phyloP scores from a whole-genome alignment of 2,888 invertebrate species.

The Suillia variegata region DNA sequence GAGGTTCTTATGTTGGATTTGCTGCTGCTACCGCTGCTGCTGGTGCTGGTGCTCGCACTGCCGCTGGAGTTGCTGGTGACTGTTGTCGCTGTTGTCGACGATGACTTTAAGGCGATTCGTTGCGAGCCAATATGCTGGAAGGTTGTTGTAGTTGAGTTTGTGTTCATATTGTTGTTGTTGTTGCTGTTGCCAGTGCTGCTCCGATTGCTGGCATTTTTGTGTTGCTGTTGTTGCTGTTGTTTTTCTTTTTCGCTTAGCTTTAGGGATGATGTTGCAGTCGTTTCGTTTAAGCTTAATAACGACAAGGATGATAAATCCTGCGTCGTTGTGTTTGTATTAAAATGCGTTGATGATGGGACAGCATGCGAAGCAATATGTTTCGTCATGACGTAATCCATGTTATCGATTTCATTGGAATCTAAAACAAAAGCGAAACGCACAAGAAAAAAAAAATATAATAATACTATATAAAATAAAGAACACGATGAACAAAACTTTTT shows the following conservation, averaged over 20 bases:
- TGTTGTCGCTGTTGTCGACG: constrained; percentile 17
- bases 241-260: not conserved
- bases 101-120: constrained; percentile 36
- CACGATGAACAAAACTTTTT: too few species aligned
- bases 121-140: constrained; percentile 50
- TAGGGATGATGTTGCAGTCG: constrained; percentile 26
- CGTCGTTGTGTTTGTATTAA: not conserved
- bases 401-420: constrained; percentile 54
- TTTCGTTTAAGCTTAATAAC: constrained; percentile 42
- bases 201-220: not conserved
- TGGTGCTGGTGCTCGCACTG: constrained; percentile 14
- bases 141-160: constrained; percentile 29
- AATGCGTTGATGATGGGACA: constrained; percentile 6
- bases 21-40: constrained; percentile 10
- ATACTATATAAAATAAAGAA: too few species aligned
- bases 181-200: constrained; percentile 17
- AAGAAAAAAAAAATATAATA: constrained; percentile 15
- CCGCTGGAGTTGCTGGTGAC: constrained; percentile 18
- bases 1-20: constrained; percentile 36
- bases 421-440: constrained; percentile 17
- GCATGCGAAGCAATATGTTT: constrained; percentile 33
- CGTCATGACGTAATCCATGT: constrained; percentile 31
- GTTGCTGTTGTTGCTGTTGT: constrained; percentile 21
- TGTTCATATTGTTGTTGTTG: too few species aligned
- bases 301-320: constrained; percentile 49